A percentile compares a stretch with the other conserved stretches of the same genome.
Conservation (phyloP, 1,140 invertebrate species). For the Cepaea nemoralis region DNA sequence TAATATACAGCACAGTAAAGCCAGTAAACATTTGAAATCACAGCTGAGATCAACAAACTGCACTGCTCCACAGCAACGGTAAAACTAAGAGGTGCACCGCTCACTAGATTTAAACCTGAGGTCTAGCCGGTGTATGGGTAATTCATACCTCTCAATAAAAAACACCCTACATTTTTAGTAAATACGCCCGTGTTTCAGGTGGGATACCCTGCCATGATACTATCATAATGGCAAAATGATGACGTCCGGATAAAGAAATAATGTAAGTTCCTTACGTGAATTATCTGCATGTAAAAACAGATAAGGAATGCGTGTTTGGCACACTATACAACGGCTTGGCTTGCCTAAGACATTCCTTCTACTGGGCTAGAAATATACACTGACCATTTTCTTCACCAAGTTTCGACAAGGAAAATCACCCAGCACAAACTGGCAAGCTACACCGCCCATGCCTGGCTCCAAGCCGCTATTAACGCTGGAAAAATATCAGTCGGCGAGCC, state of each 20-base stretch:
- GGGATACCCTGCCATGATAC: no score
- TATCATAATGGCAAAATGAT: no score
- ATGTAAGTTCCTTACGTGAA: no score
- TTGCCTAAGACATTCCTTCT: no score
- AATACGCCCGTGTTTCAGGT: background rate
- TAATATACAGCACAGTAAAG: no score
- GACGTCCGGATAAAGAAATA: no score
- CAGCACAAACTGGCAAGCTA: background rate
- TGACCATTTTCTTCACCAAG: background rate
- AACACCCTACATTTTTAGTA: background rate
- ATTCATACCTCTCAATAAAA: background rate
- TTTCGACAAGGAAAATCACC: background rate
- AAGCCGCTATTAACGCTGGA: background rate
- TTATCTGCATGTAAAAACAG: no score
- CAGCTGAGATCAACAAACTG: no score
- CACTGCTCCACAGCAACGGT: background rate
- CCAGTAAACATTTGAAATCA: no score
- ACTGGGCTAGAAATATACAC: background rate
- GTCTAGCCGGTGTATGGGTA: background rate
- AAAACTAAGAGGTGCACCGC: background rate
- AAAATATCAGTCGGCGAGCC: constrained; percentile 9
- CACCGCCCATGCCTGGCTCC: background rate
- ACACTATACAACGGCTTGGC: no score
- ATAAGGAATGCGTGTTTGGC: no score
- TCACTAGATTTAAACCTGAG: constrained; percentile 2